These are phyloP conservation scores for Macroglossus sobrinus DNA, from an alignment of 2,113 vertebrate genomes.

Conservation along the genomic window DNA sequence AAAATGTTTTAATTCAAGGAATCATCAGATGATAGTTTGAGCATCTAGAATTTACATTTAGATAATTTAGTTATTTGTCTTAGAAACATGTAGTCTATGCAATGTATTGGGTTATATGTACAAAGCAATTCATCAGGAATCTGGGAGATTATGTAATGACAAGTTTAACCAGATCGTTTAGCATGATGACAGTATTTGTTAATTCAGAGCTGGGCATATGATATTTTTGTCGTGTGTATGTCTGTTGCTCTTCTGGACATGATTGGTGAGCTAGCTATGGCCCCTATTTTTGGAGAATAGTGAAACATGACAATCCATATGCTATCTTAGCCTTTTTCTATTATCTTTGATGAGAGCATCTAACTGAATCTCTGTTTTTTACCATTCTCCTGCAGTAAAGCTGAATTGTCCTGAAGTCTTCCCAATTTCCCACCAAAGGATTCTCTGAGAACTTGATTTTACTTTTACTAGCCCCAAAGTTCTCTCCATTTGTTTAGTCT, in stretches of 20 bases:
- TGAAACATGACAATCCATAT: constrained; percentile 48
- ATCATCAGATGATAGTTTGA: constrained; percentile 40
- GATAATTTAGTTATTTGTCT: constrained; percentile 49
- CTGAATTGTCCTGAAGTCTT: constrained; percentile 61
- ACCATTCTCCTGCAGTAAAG: constrained; percentile 56
- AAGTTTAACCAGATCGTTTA: constrained; percentile 69
- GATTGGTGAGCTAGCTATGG: constrained; percentile 6
- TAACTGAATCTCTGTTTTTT: constrained; percentile 38
- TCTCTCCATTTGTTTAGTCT: constrained; percentile 73
- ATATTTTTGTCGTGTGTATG: constrained; percentile 58
- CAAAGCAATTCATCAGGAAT: constrained; percentile 61
- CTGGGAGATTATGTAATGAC: constrained; percentile 19
- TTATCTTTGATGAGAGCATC: constrained; percentile 50
- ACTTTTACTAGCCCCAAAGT: constrained; percentile 78
- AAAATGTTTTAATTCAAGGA: constrained; percentile 34
- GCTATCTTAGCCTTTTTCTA: constrained; percentile 40
- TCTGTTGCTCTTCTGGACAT: constrained; percentile 48
- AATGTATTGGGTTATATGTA: not conserved
- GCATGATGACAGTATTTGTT: constrained; percentile 69
- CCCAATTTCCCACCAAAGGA: constrained; percentile 68
- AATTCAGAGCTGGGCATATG: constrained; percentile 29
- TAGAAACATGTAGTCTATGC: constrained; percentile 40
- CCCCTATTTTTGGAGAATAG: constrained; percentile 41
- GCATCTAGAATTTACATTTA: constrained; percentile 63
- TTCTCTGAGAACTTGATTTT: constrained; percentile 62